Percentiles rank a stretch among this genome's conserved stretches.
Evolutionary conservation across 92 coral and sea anemone genomes (phyloP).

Genomic region (Diadumene lineata): DNA sequence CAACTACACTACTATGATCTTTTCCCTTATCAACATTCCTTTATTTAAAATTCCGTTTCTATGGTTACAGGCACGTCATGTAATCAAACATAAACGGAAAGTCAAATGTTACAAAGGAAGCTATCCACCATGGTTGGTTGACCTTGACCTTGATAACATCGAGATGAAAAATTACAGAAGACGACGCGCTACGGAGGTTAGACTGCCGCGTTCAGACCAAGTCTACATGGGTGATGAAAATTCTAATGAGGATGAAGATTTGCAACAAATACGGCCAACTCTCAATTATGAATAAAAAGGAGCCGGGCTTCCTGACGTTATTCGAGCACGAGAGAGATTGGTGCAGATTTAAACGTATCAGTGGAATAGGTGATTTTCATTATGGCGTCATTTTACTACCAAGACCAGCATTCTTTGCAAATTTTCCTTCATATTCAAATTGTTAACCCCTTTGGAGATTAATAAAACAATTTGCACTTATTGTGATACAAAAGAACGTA

Average conservation of each 20-base stretch:
- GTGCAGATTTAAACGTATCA: background rate
- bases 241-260: conserved; percentile 1
- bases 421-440: too few species aligned
- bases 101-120: background rate
- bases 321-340: background rate
- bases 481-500: too few species aligned
- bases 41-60: background rate
- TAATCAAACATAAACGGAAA: conserved; percentile 18
- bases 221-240: conserved; percentile 6
- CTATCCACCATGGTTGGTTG: background rate
- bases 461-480: too few species aligned
- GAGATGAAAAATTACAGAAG: conserved; percentile 11
- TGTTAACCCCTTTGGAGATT: too few species aligned
- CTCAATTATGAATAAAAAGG: background rate
- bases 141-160: background rate
- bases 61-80: conserved; percentile 12
- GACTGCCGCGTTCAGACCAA: background rate
- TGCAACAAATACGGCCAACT: background rate
- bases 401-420: too few species aligned
- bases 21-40: background rate
- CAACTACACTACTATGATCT: background rate
- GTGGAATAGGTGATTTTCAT: too few species aligned
- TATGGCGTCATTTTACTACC: too few species aligned
- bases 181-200: conserved; percentile 10
- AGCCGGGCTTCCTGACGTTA: background rate